Base-by-base conservation (phyloP, 2,888 invertebrate genomes). In the Blastobasis lacticolella region DNA sequence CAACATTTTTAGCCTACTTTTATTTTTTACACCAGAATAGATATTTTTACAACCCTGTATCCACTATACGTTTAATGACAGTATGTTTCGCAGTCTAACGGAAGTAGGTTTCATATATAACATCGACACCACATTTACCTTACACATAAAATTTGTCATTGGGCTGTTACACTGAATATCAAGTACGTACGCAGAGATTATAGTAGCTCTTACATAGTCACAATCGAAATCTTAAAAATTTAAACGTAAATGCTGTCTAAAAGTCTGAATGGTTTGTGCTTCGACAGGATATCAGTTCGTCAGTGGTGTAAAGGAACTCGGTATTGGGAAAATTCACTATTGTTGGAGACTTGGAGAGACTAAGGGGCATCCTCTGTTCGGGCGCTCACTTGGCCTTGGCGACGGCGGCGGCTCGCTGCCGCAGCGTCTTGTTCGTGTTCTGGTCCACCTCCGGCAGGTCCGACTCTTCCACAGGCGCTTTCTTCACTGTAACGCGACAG, bases 391-490 rank as follows among this genome's bases (percentile, higher is more conserved):
- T 92, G 59, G 89, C 83, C 77, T 93, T 93, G 56, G 79, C 72
- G 64, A 80, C 78, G 54, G 80, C 78, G 54, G 90, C 84, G 58
- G 88, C 75, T 62, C 93, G 90, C 64, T 90, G 90, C 65, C 92
- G 90, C 59, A 93, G 84, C 56, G 91, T 92, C 77, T 94, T 94
- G 84, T 94, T 94, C 38, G 94, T 94, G 73, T 95, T 95, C 84
- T 97, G 97, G 81, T 97, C 97, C 52, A 96, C 97, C 85, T 98
- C 97, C 0, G 97, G 96, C 59, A 97, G 88, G 71, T 97, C 96
- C 50, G 95, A 96, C 62, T 96, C 95, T 58, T 95, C 95, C 41
- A 90, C 86, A 5, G 50, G 48, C 2, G 46, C 48, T 77, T 91
- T 92, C 88, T 93, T 93, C 55, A 82, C 93, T 93, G 81, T 61